phyloP scores from a whole-genome alignment of 2,888 invertebrate species.

The Agrypnus murinus region DNA sequence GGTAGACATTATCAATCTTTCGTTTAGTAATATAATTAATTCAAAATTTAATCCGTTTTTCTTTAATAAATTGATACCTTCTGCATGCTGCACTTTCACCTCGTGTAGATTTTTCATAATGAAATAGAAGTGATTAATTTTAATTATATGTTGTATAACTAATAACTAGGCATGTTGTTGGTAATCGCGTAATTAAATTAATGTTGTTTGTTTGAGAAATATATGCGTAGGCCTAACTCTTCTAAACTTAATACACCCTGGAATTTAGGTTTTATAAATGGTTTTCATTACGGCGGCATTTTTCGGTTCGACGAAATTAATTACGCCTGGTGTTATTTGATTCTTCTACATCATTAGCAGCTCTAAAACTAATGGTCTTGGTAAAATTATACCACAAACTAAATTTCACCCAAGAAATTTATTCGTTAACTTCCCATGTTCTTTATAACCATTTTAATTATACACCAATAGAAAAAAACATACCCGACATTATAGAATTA shows the following conservation, averaged over 20 bases:
- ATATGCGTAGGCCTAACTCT: constrained; percentile 32
- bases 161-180: constrained; percentile 17
- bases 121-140: constrained; percentile 6
- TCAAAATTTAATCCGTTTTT: too few relatives aligned
- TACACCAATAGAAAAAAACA: too few relatives aligned
- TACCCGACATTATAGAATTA: too few relatives aligned
- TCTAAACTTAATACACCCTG: constrained; percentile 35
- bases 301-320: constrained; percentile 43
- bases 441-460: too few relatives aligned
- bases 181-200: constrained; percentile 32
- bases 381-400: constrained; percentile 31
- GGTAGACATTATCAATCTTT: too few relatives aligned
- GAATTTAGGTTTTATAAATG: constrained; percentile 48
- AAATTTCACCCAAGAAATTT: background rate
- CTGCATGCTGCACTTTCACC: background rate
- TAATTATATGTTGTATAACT: constrained; percentile 3
- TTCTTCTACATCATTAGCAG: constrained; percentile 46
- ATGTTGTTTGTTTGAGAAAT: constrained; percentile 34
- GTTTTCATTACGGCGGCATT: constrained; percentile 42
- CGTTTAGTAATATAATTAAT: too few relatives aligned
- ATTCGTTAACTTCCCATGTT: background rate
- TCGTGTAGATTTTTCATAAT: background rate
- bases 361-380: constrained; percentile 41
- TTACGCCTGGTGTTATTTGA: constrained; percentile 44
- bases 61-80: too few relatives aligned